Conservation (phyloP, 2,113 vertebrate species). For the Spermophilus dauricus region DNA sequence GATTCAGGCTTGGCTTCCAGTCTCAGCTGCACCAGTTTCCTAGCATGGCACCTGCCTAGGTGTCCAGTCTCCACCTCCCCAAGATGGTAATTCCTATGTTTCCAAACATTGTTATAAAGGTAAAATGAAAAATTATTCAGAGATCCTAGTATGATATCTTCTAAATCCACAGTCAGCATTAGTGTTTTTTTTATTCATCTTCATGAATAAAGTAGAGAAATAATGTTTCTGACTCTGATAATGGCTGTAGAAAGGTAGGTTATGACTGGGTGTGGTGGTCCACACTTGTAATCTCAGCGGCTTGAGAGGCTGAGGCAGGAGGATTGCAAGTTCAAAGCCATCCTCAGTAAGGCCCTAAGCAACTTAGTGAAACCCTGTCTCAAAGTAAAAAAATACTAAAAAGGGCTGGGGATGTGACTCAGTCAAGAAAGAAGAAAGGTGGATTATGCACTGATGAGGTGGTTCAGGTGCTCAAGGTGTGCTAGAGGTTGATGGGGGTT, state of each 20-base stretch:
- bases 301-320: too few relatives aligned
- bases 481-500: neutral
- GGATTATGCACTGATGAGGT: neutral
- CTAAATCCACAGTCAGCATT: neutral
- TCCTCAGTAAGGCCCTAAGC: too few relatives aligned
- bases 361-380: too few relatives aligned
- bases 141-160: neutral
- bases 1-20: neutral
- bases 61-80: neutral
- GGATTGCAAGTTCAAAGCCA: too few relatives aligned
- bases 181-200: too few relatives aligned
- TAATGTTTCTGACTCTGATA: neutral
- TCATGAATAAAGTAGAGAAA: neutral
- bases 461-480: too few relatives aligned
- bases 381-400: too few relatives aligned
- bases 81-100: neutral
- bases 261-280: too few relatives aligned
- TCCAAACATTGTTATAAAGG: neutral
- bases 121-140: neutral
- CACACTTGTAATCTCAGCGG: too few relatives aligned
- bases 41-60: neutral
- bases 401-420: too few relatives aligned
- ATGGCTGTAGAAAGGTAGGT: neutral
- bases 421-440: neutral
- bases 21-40: neutral